Evolutionary conservation across 2,113 vertebrate genomes (phyloP).

Genomic region (Ceuthmochares aereus): DNA sequence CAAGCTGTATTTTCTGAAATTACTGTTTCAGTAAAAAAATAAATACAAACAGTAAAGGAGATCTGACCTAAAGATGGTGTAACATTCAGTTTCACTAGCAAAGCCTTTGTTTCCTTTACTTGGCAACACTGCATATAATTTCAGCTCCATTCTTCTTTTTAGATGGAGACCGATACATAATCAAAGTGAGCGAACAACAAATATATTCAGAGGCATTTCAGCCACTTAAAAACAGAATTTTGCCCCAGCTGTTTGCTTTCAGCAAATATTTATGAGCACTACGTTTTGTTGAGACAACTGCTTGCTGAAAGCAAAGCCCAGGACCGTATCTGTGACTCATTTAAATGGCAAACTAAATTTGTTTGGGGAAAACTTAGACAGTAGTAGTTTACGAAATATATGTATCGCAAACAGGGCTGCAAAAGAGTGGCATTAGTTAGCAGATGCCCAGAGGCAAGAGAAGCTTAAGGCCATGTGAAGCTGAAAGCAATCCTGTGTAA

Average conservation of each 20-base stretch:
- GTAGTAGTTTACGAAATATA: neutral
- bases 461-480: neutral
- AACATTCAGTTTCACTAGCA: neutral
- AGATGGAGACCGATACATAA: neutral
- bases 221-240: slow-evolving; percentile 19
- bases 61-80: neutral
- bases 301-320: slow-evolving; percentile 2
- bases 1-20: neutral
- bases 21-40: neutral
- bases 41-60: neutral
- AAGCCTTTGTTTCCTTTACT: neutral
- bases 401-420: neutral
- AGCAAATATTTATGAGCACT: slow-evolving; percentile 36
- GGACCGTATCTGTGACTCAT: neutral
- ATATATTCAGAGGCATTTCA: slow-evolving; percentile 19
- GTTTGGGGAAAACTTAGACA: neutral
- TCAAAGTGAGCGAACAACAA: neutral
- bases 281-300: slow-evolving; percentile 1
- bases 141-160: neutral
- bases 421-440: neutral
- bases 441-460: neutral
- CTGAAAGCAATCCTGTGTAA: neutral
- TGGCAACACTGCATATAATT: neutral
- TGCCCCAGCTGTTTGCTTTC: slow-evolving; percentile 39
- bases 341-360: neutral